Conservation (phyloP, 2,113 vertebrate genomes). For the Arothron firmamentum region DNA sequence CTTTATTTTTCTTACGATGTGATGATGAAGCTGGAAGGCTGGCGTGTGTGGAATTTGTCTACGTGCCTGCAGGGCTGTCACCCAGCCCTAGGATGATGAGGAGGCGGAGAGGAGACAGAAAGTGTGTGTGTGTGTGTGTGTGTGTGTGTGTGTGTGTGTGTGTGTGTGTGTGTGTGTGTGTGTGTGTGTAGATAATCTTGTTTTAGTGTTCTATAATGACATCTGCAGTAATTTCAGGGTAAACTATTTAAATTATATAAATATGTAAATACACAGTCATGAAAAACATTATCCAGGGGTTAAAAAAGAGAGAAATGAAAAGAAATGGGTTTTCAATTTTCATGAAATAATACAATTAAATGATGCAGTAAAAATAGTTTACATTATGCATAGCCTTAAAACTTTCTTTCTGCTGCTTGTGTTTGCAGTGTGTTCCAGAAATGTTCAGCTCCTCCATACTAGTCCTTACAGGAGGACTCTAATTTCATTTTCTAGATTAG, state of each 20-base stretch:
- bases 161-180: too few species aligned
- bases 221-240: constrained; percentile 67
- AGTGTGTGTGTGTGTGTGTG: too few species aligned
- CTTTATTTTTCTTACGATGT: constrained; percentile 48
- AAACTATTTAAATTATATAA: constrained; percentile 60
- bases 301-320: background rate
- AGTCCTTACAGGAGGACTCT: constrained; percentile 36
- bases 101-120: too few species aligned
- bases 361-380: background rate
- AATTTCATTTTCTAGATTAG: constrained; percentile 51
- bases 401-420: constrained; percentile 56
- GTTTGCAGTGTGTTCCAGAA: constrained; percentile 70
- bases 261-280: constrained; percentile 63
- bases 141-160: too few species aligned
- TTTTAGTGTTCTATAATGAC: constrained; percentile 55
- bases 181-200: constrained; percentile 15
- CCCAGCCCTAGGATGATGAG: too few species aligned
- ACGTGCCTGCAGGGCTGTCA: too few species aligned
- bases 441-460: constrained; percentile 35
- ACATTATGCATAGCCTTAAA: background rate
- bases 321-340: background rate
- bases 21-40: constrained; percentile 28
- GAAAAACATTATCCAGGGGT: constrained; percentile 36
- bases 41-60: constrained; percentile 28
- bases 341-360: too few species aligned